Conservation (phyloP, 37 sponge, comb jelly and placozoan genomes). For the Aphrocallistes beatrix region DNA sequence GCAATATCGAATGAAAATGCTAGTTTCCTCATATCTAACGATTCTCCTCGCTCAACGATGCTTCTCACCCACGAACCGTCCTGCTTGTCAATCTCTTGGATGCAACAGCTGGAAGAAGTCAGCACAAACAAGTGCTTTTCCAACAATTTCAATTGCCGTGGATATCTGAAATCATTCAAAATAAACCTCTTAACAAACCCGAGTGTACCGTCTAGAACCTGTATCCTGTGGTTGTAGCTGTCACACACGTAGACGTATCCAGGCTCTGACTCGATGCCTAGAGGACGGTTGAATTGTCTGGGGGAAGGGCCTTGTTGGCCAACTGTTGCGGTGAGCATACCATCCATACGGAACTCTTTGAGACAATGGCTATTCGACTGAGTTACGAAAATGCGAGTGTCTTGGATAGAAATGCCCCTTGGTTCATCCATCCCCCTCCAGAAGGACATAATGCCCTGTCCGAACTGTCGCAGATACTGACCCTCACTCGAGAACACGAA, state of each 20-base stretch:
- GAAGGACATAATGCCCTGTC: neutral
- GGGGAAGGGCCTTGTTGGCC: neutral
- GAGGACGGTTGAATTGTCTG: neutral
- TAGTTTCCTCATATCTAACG: neutral
- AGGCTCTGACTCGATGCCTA: neutral
- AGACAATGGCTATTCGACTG: neutral
- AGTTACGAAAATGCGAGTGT: neutral
- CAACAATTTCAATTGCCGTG: neutral
- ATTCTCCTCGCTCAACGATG: neutral
- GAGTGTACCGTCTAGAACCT: neutral
- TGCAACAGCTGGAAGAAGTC: neutral
- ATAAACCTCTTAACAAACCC: neutral
- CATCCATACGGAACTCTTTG: neutral
- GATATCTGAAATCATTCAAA: neutral
- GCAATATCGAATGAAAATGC: neutral
- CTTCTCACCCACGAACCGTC: neutral
- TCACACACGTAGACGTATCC: neutral
- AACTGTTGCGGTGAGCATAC: neutral
- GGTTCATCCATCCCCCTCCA: neutral
- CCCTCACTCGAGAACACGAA: neutral
- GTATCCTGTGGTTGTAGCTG: neutral
- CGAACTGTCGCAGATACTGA: neutral
- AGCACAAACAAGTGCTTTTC: neutral
- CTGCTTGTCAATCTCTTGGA: conserved; percentile 8
- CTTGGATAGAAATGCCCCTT: neutral